Percentiles rank a stretch among this genome's conserved stretches.
These are phyloP conservation scores for Isoperla grammatica DNA, from an alignment of 2,888 invertebrate genomes.

Conservation along the genomic window DNA sequence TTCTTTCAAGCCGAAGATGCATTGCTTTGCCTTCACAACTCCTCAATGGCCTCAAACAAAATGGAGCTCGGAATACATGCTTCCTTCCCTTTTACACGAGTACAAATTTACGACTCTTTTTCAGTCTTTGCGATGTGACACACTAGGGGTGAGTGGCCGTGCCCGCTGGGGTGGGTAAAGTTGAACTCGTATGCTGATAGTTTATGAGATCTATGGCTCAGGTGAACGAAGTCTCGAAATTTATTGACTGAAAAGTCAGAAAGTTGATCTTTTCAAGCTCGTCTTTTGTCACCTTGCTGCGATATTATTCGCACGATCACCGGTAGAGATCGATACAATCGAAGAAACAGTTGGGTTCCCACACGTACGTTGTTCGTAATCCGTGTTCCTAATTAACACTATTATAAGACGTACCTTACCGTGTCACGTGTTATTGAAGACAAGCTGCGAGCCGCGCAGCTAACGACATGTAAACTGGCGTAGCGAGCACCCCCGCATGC, in stretches of 20 bases:
- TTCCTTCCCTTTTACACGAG: conserved; percentile 26
- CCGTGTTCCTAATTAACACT: no score
- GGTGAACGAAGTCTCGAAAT: conserved; percentile 12
- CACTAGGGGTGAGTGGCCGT: conserved; percentile 5
- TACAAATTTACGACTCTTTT: conserved; percentile 30
- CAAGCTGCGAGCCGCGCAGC: no score
- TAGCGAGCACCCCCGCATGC: no score
- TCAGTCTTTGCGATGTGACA: conserved; percentile 17
- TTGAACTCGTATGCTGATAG: conserved; percentile 16
- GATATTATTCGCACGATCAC: no score
- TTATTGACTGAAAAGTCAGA: conserved; percentile 12
- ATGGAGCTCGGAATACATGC: conserved; percentile 19
- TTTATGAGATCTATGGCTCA: conserved; percentile 10
- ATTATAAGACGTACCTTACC: no score
- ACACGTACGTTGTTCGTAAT: no score
- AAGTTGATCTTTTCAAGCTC: conserved; percentile 5
- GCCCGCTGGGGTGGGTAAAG: not conserved
- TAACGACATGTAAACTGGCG: no score
- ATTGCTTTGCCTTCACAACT: conserved; percentile 23
- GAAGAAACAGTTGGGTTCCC: no score
- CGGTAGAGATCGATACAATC: no score
- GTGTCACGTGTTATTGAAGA: no score
- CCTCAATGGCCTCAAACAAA: conserved; percentile 22
- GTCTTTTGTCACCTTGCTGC: not conserved
- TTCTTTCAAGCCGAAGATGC: conserved; percentile 24